phyloP scores from a whole-genome alignment of 2,113 vertebrate species.

The Silurus asotus region DNA sequence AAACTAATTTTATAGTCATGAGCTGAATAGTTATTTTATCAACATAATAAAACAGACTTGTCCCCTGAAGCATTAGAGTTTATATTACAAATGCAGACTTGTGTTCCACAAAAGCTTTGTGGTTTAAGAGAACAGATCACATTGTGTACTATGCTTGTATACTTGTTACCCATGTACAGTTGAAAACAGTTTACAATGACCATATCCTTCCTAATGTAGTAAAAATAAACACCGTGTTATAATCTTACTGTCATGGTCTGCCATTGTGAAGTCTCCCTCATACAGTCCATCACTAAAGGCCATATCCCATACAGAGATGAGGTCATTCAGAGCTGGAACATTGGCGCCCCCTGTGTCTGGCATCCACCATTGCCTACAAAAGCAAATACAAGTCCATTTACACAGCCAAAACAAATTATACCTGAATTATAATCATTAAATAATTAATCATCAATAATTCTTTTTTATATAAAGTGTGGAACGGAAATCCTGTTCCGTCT shows the following conservation, averaged over 20 bases:
- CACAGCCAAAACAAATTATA: neutral
- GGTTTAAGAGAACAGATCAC: neutral
- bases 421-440: too few species aligned
- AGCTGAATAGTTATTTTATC: neutral
- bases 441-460: neutral
- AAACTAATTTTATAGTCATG: neutral
- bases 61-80: neutral
- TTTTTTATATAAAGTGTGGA: neutral
- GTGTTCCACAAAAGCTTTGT: neutral
- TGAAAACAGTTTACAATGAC: neutral
- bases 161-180: neutral
- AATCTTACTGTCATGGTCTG: slow-evolving; percentile 94
- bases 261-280: slow-evolving; percentile 93
- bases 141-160: neutral
- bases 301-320: slow-evolving; percentile 97
- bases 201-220: too few species aligned
- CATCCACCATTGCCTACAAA: slow-evolving; percentile 98
- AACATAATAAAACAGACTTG: neutral
- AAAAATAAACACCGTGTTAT: neutral
- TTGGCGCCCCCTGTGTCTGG: slow-evolving; percentile 98
- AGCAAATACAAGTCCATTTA: neutral
- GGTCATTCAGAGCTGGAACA: slow-evolving; percentile 92
- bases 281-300: slow-evolving; percentile 96
- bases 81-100: neutral
- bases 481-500: neutral